Percentiles rank a stretch among this genome's conserved stretches.
Conservation (phyloP, 2,888 invertebrate genomes). For the Lamellibrachia columna region DNA sequence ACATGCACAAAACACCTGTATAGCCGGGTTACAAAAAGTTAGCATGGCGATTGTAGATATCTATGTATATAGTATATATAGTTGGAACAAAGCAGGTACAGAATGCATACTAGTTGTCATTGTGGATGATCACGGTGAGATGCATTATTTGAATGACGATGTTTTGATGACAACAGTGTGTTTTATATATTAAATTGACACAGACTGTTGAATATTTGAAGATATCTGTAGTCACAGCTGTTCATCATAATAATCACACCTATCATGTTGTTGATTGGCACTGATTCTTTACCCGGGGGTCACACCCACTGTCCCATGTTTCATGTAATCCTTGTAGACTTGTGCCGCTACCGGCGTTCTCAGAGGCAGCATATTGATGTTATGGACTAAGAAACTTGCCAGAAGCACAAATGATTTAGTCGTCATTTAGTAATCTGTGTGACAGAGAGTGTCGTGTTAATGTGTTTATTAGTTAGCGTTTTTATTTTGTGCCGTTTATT, state of each 20-base stretch:
- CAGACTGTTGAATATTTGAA: not conserved
- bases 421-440: constrained; percentile 4
- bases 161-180: not conserved
- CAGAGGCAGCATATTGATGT: constrained; percentile 6
- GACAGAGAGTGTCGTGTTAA: not conserved
- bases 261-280: not conserved
- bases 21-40: not conserved
- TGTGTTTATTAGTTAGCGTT: constrained; percentile 1
- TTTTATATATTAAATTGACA: not conserved
- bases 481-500: constrained; percentile 16
- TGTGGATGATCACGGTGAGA: not conserved
- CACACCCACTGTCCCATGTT: not conserved
- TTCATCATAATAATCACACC: not conserved
- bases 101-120: not conserved
- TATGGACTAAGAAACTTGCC: constrained; percentile 6
- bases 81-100: not conserved
- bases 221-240: not conserved
- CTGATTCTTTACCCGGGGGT: not conserved
- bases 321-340: not conserved
- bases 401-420: constrained; percentile 16
- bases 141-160: not conserved
- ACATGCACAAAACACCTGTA: not conserved
- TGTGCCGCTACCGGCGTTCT: not conserved
- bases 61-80: constrained; percentile 16
- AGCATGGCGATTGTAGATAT: not conserved